Conservation (phyloP, 2,113 vertebrate genomes). For the Aplodontia rufa region DNA sequence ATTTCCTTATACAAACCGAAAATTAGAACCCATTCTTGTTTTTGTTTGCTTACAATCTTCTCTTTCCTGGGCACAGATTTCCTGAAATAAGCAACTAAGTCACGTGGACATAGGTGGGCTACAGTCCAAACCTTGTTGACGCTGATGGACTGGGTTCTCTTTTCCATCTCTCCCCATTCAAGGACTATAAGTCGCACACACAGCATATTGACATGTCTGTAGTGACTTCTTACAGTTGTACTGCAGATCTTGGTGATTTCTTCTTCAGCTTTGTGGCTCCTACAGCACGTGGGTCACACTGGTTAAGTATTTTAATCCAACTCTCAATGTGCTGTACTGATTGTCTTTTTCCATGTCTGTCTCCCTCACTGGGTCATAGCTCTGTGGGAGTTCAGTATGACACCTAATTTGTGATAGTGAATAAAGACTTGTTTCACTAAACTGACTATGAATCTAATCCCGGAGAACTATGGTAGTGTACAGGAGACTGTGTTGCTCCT, state of each 20-base stretch:
- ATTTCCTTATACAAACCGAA: not conserved
- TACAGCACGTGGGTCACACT: not conserved
- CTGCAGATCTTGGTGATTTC: not conserved
- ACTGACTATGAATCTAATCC: not conserved
- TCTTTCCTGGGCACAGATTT: not conserved
- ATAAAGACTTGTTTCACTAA: not conserved
- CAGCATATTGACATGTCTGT: not conserved
- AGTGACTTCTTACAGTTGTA: not conserved
- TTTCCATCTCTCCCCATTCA: not conserved
- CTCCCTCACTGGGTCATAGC: not conserved
- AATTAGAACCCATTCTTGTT: not conserved
- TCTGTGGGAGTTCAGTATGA: not conserved
- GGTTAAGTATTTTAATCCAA: not conserved
- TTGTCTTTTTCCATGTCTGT: not conserved
- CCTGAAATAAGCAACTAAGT: slow-evolving; percentile 16
- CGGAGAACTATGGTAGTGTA: not conserved
- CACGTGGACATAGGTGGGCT: not conserved
- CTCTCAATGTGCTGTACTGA: not conserved
- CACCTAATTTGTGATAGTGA: not conserved
- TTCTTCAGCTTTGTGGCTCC: not conserved
- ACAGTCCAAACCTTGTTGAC: not conserved
- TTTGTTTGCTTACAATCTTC: slow-evolving; percentile 2
- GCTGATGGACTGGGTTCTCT: not conserved
- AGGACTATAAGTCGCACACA: not conserved
- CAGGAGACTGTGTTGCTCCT: not conserved